phyloP scores from a whole-genome alignment of 2,797 vertebrate species.

The Acrocephalus scirpaceus region DNA sequence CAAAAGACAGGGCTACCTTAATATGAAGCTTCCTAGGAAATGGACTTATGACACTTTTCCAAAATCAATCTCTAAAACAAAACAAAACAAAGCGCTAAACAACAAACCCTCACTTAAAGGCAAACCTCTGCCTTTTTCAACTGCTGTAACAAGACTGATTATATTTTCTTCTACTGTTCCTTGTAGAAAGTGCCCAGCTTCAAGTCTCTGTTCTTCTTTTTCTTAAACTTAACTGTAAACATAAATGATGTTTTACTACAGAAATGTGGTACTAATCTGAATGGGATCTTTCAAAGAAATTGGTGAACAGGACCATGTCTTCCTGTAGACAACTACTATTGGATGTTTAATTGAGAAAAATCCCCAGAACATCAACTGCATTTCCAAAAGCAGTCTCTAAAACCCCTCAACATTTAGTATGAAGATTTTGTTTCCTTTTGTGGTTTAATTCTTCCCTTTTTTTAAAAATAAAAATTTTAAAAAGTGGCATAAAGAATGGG shows the following conservation, averaged over 20 bases:
- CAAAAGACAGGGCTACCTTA: not conserved
- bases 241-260: not conserved
- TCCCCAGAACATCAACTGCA: not conserved
- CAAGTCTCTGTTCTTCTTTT: not conserved
- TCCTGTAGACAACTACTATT: not conserved
- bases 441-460: not conserved
- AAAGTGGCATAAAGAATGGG: not conserved
- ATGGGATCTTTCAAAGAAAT: not conserved
- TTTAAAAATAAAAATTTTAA: not conserved
- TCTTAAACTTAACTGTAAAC: not conserved
- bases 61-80: not conserved
- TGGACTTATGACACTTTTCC: not conserved
- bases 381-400: not conserved
- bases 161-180: not conserved
- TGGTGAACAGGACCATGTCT: not conserved
- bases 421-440: not conserved
- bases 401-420: fast-evolving
- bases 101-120: not conserved
- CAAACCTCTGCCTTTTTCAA: not conserved
- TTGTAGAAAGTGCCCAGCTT: not conserved
- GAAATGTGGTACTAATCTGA: not conserved
- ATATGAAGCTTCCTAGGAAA: not conserved
- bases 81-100: not conserved
- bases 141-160: not conserved
- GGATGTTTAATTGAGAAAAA: not conserved